These are phyloP conservation scores for Arctia plantaginis DNA, from an alignment of 2,888 invertebrate genomes.

Conservation along the genomic window DNA sequence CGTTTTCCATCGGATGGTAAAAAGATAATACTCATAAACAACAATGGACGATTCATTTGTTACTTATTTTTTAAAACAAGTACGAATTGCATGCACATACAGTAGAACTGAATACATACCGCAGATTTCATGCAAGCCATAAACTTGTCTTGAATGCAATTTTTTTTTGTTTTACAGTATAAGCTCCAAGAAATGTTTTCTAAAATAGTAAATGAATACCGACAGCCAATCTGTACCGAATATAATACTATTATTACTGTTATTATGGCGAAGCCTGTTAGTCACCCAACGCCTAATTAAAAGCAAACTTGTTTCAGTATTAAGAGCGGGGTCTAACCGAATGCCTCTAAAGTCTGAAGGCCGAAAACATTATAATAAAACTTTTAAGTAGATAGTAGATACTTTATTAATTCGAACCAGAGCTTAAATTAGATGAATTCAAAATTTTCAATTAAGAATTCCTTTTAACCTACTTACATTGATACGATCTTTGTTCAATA, in stretches of 20 bases:
- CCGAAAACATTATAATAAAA: slow-evolving; percentile 28
- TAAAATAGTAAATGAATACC: not conserved
- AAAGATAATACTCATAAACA: too few relatives aligned
- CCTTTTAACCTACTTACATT: slow-evolving; percentile 52
- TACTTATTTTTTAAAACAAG: not conserved
- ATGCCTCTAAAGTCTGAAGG: slow-evolving; percentile 12
- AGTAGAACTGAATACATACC: not conserved
- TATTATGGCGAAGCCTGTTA: not conserved
- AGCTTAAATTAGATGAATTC: slow-evolving; percentile 43
- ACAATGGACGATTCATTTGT: not conserved
- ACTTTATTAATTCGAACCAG: slow-evolving; percentile 40
- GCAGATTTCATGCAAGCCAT: not conserved
- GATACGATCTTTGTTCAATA: too few relatives aligned
- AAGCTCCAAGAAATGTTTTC: not conserved
- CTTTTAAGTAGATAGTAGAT: slow-evolving; percentile 35
- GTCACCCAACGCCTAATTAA: not conserved
- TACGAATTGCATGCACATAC: not conserved
- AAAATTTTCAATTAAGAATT: slow-evolving; percentile 51
- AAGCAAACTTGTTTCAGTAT: not conserved
- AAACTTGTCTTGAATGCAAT: not conserved
- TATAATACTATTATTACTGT: not conserved
- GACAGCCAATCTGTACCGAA: not conserved
- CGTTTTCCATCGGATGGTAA: too few relatives aligned
- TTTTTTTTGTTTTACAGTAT: not conserved
- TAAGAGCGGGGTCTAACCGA: not conserved